These are phyloP conservation scores for Gnathonemus echidnorhynchus DNA, from an alignment of 2,113 vertebrate genomes.

Conservation along the genomic window DNA sequence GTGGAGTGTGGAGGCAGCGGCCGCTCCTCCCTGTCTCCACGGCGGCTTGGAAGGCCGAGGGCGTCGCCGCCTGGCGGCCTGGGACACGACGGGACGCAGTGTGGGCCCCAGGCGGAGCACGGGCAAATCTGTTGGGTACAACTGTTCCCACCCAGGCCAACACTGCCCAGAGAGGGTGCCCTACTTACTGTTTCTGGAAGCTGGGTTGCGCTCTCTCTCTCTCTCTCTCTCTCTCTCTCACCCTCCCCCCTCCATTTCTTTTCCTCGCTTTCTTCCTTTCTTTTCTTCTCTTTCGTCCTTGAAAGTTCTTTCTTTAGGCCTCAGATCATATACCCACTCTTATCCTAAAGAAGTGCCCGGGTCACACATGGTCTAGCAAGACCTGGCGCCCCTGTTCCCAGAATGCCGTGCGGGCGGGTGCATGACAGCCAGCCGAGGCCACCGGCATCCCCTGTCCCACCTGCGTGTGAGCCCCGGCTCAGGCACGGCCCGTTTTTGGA, in stretches of 20 bases:
- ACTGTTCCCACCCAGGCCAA: slow-evolving; percentile 66
- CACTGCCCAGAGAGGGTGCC: slow-evolving; percentile 66
- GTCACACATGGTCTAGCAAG: neutral
- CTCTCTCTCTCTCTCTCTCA: neutral
- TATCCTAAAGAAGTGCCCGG: neutral
- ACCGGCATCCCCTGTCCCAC: neutral
- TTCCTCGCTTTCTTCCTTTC: neutral
- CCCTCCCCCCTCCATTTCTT: neutral
- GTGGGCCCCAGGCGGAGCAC: slow-evolving; percentile 62
- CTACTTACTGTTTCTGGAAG: slow-evolving; percentile 60
- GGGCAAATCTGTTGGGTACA: slow-evolving; percentile 71
- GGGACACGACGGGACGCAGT: slow-evolving; percentile 51
- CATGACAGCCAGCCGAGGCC: neutral
- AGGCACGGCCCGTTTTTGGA: neutral
- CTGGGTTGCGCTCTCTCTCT: slow-evolving; percentile 22
- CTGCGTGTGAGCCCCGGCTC: neutral
- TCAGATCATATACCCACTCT: neutral
- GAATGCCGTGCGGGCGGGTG: neutral
- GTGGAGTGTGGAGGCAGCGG: neutral
- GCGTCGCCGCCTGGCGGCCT: slow-evolving; percentile 37
- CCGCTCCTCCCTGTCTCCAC: neutral
- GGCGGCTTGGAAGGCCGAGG: neutral
- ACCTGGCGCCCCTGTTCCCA: neutral
- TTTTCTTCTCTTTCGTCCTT: neutral
- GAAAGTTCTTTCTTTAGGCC: neutral